These are phyloP conservation scores for Athene noctua DNA, from an alignment of 2,113 vertebrate genomes.

Conservation along the genomic window DNA sequence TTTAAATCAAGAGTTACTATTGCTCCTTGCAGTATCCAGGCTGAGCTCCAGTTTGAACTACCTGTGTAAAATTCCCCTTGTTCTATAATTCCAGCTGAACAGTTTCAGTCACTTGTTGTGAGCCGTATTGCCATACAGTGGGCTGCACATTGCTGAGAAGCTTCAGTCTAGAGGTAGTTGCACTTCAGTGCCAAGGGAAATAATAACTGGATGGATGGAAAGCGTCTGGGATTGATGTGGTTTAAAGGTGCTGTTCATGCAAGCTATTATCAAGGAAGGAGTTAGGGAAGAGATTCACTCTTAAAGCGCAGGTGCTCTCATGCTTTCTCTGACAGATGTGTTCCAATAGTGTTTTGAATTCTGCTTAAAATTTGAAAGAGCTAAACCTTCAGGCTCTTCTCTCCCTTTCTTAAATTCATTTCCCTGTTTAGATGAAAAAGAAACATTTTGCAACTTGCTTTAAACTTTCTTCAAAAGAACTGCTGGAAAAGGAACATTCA, in stretches of 20 bases:
- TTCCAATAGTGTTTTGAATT: constrained; percentile 75
- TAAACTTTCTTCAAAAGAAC: constrained; percentile 80
- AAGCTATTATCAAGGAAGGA: constrained; percentile 74
- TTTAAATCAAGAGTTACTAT: not conserved
- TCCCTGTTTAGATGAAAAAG: constrained; percentile 82
- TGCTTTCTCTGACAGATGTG: constrained; percentile 71
- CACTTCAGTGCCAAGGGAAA: constrained; percentile 35
- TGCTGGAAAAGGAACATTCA: constrained; percentile 71
- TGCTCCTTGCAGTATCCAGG: not conserved
- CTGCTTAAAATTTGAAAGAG: constrained; percentile 78
- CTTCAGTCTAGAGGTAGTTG: constrained; percentile 39
- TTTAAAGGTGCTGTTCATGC: constrained; percentile 74
- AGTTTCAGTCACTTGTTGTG: constrained; percentile 27
- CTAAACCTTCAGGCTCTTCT: constrained; percentile 77
- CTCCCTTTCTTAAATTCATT: constrained; percentile 76
- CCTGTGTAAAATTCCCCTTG: not conserved
- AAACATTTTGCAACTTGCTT: constrained; percentile 81
- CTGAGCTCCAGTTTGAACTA: not conserved
- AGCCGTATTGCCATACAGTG: not conserved
- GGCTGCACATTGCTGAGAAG: not conserved
- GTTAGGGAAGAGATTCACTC: constrained; percentile 54
- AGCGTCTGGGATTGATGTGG: constrained; percentile 57
- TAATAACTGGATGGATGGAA: constrained; percentile 52
- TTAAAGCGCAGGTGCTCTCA: constrained; percentile 74
- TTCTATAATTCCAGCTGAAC: constrained; percentile 24